A percentile compares a stretch with the other conserved stretches of the same genome.
These are phyloP conservation scores for Podocnemis expansa DNA, from an alignment of 2,113 vertebrate genomes.

Conservation along the genomic window DNA sequence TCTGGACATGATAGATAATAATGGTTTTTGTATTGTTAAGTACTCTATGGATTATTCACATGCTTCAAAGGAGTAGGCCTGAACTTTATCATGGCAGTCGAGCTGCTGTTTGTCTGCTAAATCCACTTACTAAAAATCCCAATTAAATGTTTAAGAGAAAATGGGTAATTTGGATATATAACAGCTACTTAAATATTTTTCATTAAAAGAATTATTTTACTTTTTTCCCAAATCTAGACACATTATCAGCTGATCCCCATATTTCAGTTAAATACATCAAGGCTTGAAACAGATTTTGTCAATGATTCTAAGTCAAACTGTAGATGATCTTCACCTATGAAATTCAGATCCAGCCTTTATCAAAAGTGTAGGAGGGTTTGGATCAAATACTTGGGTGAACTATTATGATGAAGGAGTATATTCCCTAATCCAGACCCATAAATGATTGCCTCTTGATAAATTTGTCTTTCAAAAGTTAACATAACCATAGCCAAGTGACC, in stretches of 20 bases:
- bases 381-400: background rate
- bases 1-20: background rate
- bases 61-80: background rate
- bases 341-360: background rate
- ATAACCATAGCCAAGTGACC: background rate
- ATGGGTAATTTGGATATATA: background rate
- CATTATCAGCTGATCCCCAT: background rate
- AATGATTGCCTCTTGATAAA: background rate
- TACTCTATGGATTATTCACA: background rate
- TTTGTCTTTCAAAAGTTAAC: background rate
- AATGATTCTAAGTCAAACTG: background rate
- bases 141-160: background rate
- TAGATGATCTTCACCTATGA: background rate
- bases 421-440: background rate
- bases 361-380: background rate
- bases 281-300: background rate
- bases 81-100: background rate
- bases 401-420: background rate
- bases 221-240: background rate
- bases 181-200: background rate
- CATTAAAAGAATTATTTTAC: background rate
- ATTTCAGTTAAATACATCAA: background rate
- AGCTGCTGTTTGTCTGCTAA: background rate
- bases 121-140: background rate
- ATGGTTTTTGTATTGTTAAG: background rate